phyloP scores from a whole-genome alignment of 2,797 vertebrate genomes.

The Platalea minor region DNA sequence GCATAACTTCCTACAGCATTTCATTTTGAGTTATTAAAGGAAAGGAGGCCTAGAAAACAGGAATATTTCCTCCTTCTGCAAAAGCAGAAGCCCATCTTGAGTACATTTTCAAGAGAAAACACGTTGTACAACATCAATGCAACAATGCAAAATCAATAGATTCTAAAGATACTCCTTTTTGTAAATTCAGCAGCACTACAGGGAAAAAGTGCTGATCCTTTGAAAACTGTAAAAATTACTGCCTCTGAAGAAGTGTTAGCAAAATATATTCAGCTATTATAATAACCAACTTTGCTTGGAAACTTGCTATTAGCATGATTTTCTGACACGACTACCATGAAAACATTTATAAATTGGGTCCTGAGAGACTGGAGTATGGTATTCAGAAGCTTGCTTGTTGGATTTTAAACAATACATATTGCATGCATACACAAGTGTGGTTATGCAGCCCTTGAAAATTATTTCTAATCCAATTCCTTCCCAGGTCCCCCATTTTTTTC shows the following conservation, averaged over 20 bases:
- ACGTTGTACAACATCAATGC: neutral
- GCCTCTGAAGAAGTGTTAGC: conserved; percentile 15
- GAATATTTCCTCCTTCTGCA: neutral
- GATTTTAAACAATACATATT: neutral
- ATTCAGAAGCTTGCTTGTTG: neutral
- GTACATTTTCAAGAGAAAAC: neutral
- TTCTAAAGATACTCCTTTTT: neutral
- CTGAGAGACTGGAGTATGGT: neutral
- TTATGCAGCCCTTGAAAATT: neutral
- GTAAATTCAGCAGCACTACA: neutral
- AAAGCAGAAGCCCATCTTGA: neutral
- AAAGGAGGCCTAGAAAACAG: neutral
- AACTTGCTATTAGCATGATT: conserved; percentile 31
- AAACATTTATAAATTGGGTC: conserved; percentile 11
- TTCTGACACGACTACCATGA: conserved; percentile 7
- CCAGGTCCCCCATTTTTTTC: conserved; percentile 35
- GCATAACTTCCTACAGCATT: neutral
- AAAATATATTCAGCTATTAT: conserved; percentile 32
- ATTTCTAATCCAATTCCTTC: neutral
- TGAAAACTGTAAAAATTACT: neutral
- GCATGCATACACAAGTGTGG: neutral
- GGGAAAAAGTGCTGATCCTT: conserved; percentile 16
- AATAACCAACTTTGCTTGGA: neutral
- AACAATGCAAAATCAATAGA: neutral
- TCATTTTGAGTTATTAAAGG: neutral